Evolutionary conservation across 2,888 invertebrate genomes (phyloP), one percentile per base, ranked within the genome.

Genomic region (Clistopyga incitator): DNA sequence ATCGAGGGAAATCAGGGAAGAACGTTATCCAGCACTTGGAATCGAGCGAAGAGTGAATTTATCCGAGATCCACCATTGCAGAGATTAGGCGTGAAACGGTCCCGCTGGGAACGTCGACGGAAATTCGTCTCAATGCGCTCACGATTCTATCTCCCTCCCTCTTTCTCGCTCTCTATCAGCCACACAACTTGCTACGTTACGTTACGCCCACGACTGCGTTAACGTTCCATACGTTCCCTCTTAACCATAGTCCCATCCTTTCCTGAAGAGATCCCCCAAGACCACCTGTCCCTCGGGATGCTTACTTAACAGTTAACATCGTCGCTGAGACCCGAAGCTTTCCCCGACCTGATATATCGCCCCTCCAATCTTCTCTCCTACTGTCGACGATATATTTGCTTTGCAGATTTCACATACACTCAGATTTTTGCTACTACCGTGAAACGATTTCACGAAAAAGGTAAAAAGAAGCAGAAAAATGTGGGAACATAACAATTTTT

Each of bases 261-360:
- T 47, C 64, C 38, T 61, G 25, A 42, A 65, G 54, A 42, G 54
- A 20, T 77, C 84, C 81, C 84, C 59, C 79, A 71, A 67, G 78
- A 86, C 83, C 84, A 82, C 81, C 84, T 56, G 76, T 89, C 90
- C 88, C 85, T n/a, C 1, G 86, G 85, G 88, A 89, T 86, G 84
- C 85, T 90, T 87, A 87, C 88, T 89, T 88, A 87, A 88, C 87
- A 82, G 85, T 89, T 90, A 89, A 89, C 89, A 87, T 86, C 87
- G 84, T 56, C 42, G 54, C 61, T 47, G 74, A 83, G 70, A 80
- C 56, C 78, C 23, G 13, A 65, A 70, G 47, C 74, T 70, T 68
- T 50, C 50, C 54, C 67, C 59, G 54, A 70, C 50, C 64, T 84
- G 80, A 84, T 85, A 78, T 84, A 84, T 75, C 59, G 56, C 70